Conservation (phyloP, 2,113 vertebrate species). For the Cavia porcellus region DNA sequence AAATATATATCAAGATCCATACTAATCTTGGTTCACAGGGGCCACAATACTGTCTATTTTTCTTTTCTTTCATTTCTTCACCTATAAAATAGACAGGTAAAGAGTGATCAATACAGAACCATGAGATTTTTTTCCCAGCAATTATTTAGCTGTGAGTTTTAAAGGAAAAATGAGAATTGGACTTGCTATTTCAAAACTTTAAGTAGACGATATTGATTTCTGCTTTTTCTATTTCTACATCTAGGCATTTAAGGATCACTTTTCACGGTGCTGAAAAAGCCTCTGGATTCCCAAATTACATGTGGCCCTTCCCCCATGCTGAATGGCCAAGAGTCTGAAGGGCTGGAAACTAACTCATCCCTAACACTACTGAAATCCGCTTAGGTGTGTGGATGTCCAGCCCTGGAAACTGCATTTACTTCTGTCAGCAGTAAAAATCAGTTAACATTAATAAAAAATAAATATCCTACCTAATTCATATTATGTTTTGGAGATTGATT, state of each 20-base stretch:
- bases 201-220: neutral
- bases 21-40: neutral
- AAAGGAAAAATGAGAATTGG: neutral
- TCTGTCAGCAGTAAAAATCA: neutral
- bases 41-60: neutral
- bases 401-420: neutral
- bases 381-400: neutral
- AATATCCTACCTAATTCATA: neutral
- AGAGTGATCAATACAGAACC: neutral
- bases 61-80: neutral
- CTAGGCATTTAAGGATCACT: constrained; percentile 12
- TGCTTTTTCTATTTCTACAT: constrained; percentile 20
- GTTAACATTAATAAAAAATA: neutral
- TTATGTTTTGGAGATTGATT: neutral
- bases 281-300: neutral
- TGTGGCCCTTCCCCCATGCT: neutral
- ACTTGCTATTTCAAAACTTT: neutral
- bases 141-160: constrained; percentile 4
- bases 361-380: neutral
- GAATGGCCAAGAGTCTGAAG: neutral
- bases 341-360: neutral
- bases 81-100: neutral
- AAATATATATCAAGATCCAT: neutral
- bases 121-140: neutral
- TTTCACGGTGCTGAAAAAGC: neutral